Conservation (phyloP, 2,113 vertebrate genomes). For the Camarhynchus parvulus region DNA sequence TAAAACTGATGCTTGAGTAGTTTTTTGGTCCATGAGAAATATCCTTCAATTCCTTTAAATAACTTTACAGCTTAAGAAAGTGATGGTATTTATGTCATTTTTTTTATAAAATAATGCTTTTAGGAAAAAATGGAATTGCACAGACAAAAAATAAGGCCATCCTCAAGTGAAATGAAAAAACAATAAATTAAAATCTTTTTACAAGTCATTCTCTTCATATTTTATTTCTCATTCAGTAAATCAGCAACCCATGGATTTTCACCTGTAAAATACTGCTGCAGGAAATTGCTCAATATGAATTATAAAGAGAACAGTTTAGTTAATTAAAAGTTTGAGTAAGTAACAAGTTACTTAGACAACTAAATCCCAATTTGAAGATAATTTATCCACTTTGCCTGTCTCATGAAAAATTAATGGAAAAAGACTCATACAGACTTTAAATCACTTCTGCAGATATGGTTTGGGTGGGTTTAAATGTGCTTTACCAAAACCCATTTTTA, state of each 20-base stretch:
- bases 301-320: slow-evolving; percentile 52
- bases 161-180: slow-evolving; percentile 16
- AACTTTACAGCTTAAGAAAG: background rate
- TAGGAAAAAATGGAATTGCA: background rate
- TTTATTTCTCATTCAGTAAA: slow-evolving; percentile 43
- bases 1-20: background rate
- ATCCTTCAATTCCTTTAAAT: background rate
- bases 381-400: slow-evolving; percentile 43
- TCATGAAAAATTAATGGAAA: slow-evolving; percentile 4
- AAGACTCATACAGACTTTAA: background rate
- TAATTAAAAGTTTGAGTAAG: slow-evolving; percentile 67
- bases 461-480: background rate
- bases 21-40: background rate
- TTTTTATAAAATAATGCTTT: background rate
- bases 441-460: background rate
- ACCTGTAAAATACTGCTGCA: slow-evolving; percentile 49
- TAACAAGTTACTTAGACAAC: slow-evolving; percentile 39
- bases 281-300: slow-evolving; percentile 52
- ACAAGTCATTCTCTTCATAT: background rate
- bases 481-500: background rate
- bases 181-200: slow-evolving; percentile 40
- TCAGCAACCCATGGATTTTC: slow-evolving; percentile 7
- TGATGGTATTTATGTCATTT: background rate
- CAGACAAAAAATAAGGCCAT: background rate
- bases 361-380: slow-evolving; percentile 31